Base-by-base conservation (phyloP, 2,797 vertebrate species). In the Malurus leucopterus region DNA sequence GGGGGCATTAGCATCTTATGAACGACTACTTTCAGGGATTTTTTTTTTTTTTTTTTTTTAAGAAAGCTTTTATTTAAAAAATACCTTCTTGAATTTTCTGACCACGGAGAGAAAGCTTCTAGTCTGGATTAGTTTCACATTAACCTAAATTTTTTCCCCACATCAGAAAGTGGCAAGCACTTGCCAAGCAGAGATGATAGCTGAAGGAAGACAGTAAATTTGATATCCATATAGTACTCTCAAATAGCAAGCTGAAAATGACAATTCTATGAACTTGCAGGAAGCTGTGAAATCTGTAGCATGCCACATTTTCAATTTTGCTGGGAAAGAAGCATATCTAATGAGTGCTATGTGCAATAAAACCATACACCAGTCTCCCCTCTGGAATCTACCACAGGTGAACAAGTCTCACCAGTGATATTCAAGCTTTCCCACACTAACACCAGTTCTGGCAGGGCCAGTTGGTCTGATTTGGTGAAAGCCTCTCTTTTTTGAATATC, bases 1-100 rank as follows among this genome's bases (percentile, higher is more conserved):
- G 79, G 46, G 30, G 26, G n/a, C 49, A 86, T 92, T 93, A 91
- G 68, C 72, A 58, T 85, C 64, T 94, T 85, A 73, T 9, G 40
- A 89, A 79, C 51, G 80, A 73, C 53, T 69, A 72, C 57, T 69
- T 13, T 19, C 9, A 40, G 40, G 4, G 29, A 18, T 41, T 63
- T 70, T 78, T 73, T 75, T 23, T 2, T 57, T 40, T n/a, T n/a
- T n/a, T n/a, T 57, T 40, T 78, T 74, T 75, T 17, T 4, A 72
- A 64, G 23, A 49, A 74, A 29, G 32, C 10, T 74, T 71, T 61
- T 58, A 16, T 18, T 22, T 59, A 22, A 68, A 53, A 50, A 69
- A 46, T 10, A 38, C 2, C 80, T 59, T 16, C 53, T 80, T 74
- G 16, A 59, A 44, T 74, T 90, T 91, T 84, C 64, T 70, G 43